These are phyloP conservation scores for Anoplopoma fimbria DNA, from an alignment of 2,113 vertebrate genomes.

Conservation along the genomic window DNA sequence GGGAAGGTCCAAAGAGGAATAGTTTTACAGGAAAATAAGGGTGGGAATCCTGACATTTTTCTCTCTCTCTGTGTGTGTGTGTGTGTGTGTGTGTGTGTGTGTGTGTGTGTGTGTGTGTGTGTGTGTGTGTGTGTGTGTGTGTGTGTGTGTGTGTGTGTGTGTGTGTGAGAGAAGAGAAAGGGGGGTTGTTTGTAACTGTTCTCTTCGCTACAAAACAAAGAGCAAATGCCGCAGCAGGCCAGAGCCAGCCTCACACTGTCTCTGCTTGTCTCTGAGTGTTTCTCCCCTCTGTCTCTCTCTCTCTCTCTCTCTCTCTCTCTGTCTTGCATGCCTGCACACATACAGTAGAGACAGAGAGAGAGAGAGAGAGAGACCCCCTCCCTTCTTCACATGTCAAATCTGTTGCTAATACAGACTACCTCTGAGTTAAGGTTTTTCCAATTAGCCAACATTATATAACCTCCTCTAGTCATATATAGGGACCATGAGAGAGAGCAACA, in stretches of 20 bases:
- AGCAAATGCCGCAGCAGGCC: constrained; percentile 59
- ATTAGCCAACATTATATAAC: constrained; percentile 60
- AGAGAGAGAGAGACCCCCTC: constrained; percentile 26
- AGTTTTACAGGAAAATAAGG: constrained; percentile 24
- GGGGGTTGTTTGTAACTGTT: constrained; percentile 70
- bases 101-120: constrained; percentile 34
- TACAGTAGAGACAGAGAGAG: constrained; percentile 11
- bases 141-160: constrained; percentile 38
- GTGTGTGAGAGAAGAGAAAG: constrained; percentile 54
- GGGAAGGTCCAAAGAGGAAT: constrained; percentile 17
- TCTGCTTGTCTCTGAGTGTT: constrained; percentile 52
- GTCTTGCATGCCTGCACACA: constrained; percentile 50
- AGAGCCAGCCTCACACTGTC: constrained; percentile 69
- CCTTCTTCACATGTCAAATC: constrained; percentile 43
- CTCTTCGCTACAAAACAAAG: constrained; percentile 70
- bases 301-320: neutral
- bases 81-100: constrained; percentile 29
- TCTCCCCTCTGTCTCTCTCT: constrained; percentile 13
- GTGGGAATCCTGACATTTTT: constrained; percentile 41
- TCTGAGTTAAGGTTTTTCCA: constrained; percentile 50
- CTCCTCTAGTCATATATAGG: constrained; percentile 15
- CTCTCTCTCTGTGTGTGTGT: constrained; percentile 30
- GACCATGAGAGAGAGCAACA: constrained; percentile 15
- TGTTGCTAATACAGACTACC: constrained; percentile 42
- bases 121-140: constrained; percentile 18